Base-by-base conservation (phyloP, 2,113 vertebrate species). In the Lophotis ruficrista region DNA sequence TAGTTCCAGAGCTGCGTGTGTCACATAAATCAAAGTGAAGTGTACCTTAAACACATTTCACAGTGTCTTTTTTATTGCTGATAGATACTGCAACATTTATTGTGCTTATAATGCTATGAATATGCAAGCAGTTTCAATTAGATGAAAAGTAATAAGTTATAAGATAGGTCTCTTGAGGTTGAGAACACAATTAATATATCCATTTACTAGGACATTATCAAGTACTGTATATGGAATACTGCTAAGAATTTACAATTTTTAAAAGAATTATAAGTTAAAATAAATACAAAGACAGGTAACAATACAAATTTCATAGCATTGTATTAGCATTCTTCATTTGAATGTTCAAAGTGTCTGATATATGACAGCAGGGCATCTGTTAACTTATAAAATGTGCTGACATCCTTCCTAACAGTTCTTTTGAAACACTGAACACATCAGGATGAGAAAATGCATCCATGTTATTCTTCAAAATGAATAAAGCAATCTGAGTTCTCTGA, bases 1-100 rank as follows among this genome's bases (percentile, higher is more conserved):
- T 68, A 65, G 89, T 70, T 96, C 87, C 88, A 96, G 53, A 92
- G 77, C 48, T 84, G 47, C 12, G 20, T 53, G 41, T 43, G 81
- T 83, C 69, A 27, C 89, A 94, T 96, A 94, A 96, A 97, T 96
- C 86, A 94, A 91, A 87, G n/a, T 95, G 68, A 95, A 94, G 23
- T 79, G 24, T 84, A 89, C 76, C 61, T 91, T 90, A 78, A 96
- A 76, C 70, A 54, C 14, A 22, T 95, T 78, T 81, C 90, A 18
- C 45, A 87, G 48, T 79, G 43, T 56, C 50, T 64, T 91, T 92
- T 87, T 82, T 41, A 48, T 68, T 87, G 65, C 71, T 79, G 77
- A 71, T 64, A 87, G 76, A 37, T 82, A 47, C 38, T 83, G 4
- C 68, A 87, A 64, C 31, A 37, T 88, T 75, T 75, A 35, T 28